Percentiles rank a stretch among this genome's conserved stretches.
phyloP scores from a whole-genome alignment of 2,113 vertebrate genomes.

The Trochalopteron elliotii region DNA sequence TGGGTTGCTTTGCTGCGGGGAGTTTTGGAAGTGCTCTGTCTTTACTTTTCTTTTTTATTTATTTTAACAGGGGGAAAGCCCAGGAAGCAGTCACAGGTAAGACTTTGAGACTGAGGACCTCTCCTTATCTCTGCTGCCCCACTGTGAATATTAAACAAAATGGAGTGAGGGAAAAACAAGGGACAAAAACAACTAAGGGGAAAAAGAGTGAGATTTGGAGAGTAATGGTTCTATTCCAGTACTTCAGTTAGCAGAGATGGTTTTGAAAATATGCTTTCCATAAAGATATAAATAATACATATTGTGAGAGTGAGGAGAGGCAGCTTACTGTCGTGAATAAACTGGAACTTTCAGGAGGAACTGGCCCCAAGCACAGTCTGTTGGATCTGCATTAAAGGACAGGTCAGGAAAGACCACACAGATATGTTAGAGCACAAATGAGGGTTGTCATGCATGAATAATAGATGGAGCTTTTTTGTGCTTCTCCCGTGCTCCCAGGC shows the following conservation, averaged over 20 bases:
- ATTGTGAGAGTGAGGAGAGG: not conserved
- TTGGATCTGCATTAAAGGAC: not conserved
- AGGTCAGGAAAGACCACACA: not conserved
- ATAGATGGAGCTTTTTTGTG: not conserved
- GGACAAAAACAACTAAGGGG: not conserved
- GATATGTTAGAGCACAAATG: not conserved
- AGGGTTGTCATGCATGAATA: not conserved
- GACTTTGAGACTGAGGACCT: not conserved
- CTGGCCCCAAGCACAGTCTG: not conserved
- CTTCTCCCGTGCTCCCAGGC: constrained; percentile 66
- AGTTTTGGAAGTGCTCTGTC: not conserved
- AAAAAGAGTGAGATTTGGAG: not conserved
- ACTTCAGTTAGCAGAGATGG: not conserved
- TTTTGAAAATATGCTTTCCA: not conserved
- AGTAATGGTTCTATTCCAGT: not conserved
- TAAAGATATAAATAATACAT: not conserved
- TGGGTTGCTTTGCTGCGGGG: not conserved
- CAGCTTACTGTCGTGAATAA: not conserved
- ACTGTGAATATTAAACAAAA: not conserved
- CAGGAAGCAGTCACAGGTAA: constrained; percentile 81
- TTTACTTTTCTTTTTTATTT: not conserved
- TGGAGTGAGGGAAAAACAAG: not conserved
- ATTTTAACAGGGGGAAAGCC: constrained; percentile 77
- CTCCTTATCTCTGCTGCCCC: not conserved
- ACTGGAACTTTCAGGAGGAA: not conserved